phyloP scores from a whole-genome alignment of 2,113 vertebrate genomes.

The Dascyllus trimaculatus region DNA sequence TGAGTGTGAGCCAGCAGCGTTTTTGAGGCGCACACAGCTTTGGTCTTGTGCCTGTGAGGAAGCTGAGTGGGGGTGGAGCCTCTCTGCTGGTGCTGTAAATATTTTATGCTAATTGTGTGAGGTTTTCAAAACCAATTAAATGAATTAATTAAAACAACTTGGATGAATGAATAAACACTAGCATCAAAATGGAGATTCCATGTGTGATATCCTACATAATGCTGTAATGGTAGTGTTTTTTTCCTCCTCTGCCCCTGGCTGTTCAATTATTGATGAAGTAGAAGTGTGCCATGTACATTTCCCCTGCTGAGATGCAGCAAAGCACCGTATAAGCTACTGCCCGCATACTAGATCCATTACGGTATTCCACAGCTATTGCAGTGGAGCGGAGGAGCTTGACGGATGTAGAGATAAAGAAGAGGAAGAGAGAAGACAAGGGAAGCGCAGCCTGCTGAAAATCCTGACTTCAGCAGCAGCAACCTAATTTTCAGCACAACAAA shows the following conservation, averaged over 20 bases:
- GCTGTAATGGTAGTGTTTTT: background rate
- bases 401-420: slow-evolving; percentile 66
- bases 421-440: slow-evolving; percentile 53
- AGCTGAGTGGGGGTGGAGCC: background rate
- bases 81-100: slow-evolving; percentile 7
- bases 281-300: slow-evolving; percentile 35
- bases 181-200: slow-evolving; percentile 12
- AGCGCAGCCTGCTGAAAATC: slow-evolving; percentile 61
- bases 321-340: slow-evolving; percentile 26
- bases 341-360: slow-evolving; percentile 60
- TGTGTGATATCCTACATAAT: slow-evolving; percentile 1
- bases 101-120: slow-evolving; percentile 26
- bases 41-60: background rate
- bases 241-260: slow-evolving; percentile 15
- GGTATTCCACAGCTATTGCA: slow-evolving; percentile 61
- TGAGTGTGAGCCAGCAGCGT: background rate
- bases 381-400: slow-evolving; percentile 51
- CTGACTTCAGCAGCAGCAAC: slow-evolving; percentile 41
- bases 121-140: slow-evolving; percentile 12
- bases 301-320: slow-evolving; percentile 41
- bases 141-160: background rate
- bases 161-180: background rate
- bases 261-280: slow-evolving; percentile 60
- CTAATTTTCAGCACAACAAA: slow-evolving; percentile 39
- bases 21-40: background rate